phyloP scores from a whole-genome alignment of 2,888 invertebrate species.

The Itoplectis maculator region DNA sequence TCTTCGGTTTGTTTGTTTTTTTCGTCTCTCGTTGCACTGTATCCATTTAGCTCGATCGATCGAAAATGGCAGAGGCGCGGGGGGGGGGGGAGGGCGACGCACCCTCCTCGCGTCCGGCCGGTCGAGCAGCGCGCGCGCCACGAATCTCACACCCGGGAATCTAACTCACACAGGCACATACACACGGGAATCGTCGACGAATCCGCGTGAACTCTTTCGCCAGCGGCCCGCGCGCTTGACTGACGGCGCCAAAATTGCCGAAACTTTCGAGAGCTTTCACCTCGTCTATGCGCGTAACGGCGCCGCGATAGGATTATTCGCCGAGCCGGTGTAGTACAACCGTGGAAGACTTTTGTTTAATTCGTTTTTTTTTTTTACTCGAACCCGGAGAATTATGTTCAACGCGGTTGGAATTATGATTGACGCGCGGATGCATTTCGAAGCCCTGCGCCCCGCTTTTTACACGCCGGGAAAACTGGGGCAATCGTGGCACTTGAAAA shows the following conservation, averaged over 20 bases:
- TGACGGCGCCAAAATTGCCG: slow-evolving; percentile 68
- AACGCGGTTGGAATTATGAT: not conserved
- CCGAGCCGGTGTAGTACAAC: slow-evolving; percentile 1
- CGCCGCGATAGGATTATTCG: not conserved
- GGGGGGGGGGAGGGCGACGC: not conserved
- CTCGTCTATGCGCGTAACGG: too few species aligned
- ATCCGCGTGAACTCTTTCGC: slow-evolving; percentile 44
- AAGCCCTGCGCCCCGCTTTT: not conserved
- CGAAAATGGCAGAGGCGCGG: slow-evolving; percentile 16
- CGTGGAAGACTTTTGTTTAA: not conserved
- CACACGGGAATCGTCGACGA: not conserved
- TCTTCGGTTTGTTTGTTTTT: not conserved
- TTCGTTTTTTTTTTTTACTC: not conserved
- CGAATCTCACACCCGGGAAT: slow-evolving; percentile 33
- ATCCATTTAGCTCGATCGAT: slow-evolving; percentile 32
- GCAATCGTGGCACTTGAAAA: too few species aligned
- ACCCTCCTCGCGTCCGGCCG: not conserved
- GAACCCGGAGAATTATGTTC: not conserved
- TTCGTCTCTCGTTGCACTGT: not conserved
- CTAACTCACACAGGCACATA: too few species aligned
- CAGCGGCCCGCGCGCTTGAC: slow-evolving; percentile 50
- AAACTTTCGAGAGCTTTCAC: slow-evolving; percentile 61
- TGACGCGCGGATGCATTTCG: not conserved
- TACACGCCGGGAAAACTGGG: not conserved
- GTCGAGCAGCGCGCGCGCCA: too few species aligned